phyloP scores from a whole-genome alignment of 2,888 invertebrate genomes.

The Eudiplozoon nipponicum region DNA sequence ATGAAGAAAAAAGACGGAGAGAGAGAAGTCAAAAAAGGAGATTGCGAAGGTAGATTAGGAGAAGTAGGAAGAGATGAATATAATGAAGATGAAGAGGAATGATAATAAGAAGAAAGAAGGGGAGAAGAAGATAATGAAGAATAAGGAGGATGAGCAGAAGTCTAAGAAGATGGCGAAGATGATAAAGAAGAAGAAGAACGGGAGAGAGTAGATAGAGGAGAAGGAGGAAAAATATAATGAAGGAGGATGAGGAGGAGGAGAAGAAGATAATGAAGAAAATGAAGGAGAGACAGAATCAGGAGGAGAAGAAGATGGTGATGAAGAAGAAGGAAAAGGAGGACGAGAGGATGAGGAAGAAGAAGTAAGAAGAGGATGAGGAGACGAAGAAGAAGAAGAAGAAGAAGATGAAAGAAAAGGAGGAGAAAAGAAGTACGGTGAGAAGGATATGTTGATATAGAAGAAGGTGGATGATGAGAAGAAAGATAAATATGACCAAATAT shows the following conservation, averaged over 20 bases:
- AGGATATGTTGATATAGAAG: not conserved
- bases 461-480: not conserved
- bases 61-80: not conserved
- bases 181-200: not conserved
- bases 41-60: not conserved
- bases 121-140: not conserved
- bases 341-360: not conserved
- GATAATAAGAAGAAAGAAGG: not conserved
- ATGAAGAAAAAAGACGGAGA: not conserved
- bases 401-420: not conserved
- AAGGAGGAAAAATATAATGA: not conserved
- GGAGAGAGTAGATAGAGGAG: not conserved
- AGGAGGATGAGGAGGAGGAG: not conserved
- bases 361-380: constrained; percentile 1
- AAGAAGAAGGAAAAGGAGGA: too few species aligned
- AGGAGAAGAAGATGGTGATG: not conserved
- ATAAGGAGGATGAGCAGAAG: not conserved
- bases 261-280: not conserved
- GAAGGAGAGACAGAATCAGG: not conserved
- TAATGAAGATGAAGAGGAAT: not conserved
- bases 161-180: not conserved
- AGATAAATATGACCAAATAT: too few species aligned
- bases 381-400: not conserved
- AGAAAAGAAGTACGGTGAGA: not conserved
- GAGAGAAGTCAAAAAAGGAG: not conserved